These are phyloP conservation scores for Platypus cylindrus DNA, from an alignment of 2,888 invertebrate genomes.

Conservation along the genomic window DNA sequence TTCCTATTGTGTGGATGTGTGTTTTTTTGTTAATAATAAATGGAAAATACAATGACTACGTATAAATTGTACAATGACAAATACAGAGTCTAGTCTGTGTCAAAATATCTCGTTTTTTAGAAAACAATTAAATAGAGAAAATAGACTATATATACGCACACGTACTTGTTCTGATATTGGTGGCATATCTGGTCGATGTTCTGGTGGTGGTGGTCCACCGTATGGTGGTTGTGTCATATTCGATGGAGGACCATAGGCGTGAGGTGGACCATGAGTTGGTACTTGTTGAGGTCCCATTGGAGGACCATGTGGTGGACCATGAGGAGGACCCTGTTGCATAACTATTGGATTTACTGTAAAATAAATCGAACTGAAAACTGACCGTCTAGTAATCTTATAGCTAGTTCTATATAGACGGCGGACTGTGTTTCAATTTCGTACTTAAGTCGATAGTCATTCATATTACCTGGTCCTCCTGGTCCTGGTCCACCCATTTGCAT, in stretches of 20 bases:
- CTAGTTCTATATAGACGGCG: too few species aligned
- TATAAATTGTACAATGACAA: too few species aligned
- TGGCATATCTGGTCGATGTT: slow-evolving; percentile 42
- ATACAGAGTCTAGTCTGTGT: too few species aligned
- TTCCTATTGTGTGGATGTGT: slow-evolving; percentile 52
- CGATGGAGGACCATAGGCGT: slow-evolving; percentile 42
- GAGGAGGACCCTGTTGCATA: slow-evolving; percentile 39
- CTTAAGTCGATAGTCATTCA: too few species aligned
- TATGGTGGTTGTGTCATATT: slow-evolving; percentile 40
- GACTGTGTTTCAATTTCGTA: too few species aligned
- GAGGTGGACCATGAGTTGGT: slow-evolving; percentile 39
- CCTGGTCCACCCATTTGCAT: slow-evolving; percentile 36
- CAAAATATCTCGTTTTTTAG: too few species aligned
- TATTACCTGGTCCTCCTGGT: slow-evolving; percentile 32
- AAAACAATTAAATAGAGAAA: too few species aligned
- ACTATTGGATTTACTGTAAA: too few species aligned
- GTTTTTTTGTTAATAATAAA: too few species aligned
- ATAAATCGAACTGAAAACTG: too few species aligned
- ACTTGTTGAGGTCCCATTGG: slow-evolving; percentile 47
- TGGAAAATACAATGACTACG: background rate
- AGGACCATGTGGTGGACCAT: slow-evolving; percentile 48
- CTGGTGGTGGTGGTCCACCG: slow-evolving; percentile 47
- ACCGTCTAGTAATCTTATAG: too few species aligned
- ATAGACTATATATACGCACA: background rate
- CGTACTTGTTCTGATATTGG: slow-evolving; percentile 60